phyloP scores from a whole-genome alignment of 2,888 invertebrate genomes.

The Heliconius cydno region DNA sequence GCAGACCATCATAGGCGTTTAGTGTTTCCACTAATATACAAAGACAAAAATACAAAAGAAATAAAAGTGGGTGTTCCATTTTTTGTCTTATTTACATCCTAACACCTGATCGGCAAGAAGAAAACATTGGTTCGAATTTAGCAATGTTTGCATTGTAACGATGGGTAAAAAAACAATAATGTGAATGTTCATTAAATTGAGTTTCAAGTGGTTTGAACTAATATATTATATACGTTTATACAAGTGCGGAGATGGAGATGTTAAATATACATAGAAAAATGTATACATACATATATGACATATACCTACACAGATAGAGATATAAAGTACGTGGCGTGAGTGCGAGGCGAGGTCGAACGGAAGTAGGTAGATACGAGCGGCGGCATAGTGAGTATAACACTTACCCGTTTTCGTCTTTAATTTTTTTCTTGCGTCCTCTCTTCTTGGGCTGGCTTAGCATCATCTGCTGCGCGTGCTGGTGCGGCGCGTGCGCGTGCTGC shows the following conservation, averaged over 20 bases:
- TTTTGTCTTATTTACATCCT: not conserved
- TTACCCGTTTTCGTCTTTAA: constrained; percentile 85
- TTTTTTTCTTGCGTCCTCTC: constrained; percentile 93
- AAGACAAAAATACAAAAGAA: not conserved
- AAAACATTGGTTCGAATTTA: not conserved
- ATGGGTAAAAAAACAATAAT: not conserved
- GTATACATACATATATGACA: not conserved
- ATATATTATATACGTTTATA: not conserved
- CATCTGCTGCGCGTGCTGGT: constrained; percentile 74
- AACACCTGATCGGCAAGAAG: not conserved
- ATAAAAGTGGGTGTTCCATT: not conserved
- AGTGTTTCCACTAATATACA: not conserved
- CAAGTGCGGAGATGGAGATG: too few species aligned
- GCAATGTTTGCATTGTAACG: not conserved
- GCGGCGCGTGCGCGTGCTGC: constrained; percentile 60
- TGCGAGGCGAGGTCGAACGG: constrained; percentile 13
- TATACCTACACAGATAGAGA: not conserved
- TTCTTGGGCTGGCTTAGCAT: constrained; percentile 88
- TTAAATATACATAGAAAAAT: not conserved
- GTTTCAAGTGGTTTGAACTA: not conserved
- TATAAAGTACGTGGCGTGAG: not conserved
- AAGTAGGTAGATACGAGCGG: constrained; percentile 3
- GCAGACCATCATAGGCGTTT: too few species aligned
- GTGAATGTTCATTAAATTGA: not conserved
- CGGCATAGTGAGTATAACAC: constrained; percentile 49